These are phyloP conservation scores for Nasua narica DNA, from an alignment of 2,797 vertebrate genomes.

Conservation along the genomic window DNA sequence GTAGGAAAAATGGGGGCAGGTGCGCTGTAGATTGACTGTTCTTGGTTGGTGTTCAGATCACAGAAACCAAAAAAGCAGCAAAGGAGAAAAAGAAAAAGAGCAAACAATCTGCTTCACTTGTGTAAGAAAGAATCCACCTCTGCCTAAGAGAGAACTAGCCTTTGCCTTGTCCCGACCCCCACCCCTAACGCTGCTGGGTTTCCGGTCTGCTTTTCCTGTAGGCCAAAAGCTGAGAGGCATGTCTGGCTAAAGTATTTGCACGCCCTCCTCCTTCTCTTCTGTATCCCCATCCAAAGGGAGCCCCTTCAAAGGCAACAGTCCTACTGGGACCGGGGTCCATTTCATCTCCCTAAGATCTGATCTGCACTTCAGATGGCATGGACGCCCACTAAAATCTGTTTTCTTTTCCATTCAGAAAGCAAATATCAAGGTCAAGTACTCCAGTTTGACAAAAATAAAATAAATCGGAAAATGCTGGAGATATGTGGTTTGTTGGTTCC, in stretches of 20 bases:
- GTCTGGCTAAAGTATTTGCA: not conserved
- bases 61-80: not conserved
- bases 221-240: not conserved
- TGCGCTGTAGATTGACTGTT: not conserved
- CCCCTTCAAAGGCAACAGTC: not conserved
- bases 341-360: not conserved
- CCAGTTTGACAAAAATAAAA: slow-evolving; percentile 69
- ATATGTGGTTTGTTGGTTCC: slow-evolving; percentile 20
- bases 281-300: rapidly evolving
- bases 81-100: not conserved
- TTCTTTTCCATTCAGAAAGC: slow-evolving; percentile 70
- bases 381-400: slow-evolving; percentile 28
- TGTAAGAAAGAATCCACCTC: not conserved
- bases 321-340: not conserved
- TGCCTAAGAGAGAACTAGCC: not conserved
- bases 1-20: not conserved
- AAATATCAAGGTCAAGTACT: slow-evolving; percentile 54
- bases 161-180: not conserved
- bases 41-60: not conserved
- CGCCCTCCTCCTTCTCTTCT: not conserved
- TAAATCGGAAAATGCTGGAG: slow-evolving; percentile 29
- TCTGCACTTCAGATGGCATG: not conserved
- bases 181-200: not conserved
- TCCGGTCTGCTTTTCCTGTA: not conserved
- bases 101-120: not conserved